Evolutionary conservation across 2,113 vertebrate species (phyloP), one percentile per base, ranked within the genome.

Genomic region (Nycticorax nycticorax): DNA sequence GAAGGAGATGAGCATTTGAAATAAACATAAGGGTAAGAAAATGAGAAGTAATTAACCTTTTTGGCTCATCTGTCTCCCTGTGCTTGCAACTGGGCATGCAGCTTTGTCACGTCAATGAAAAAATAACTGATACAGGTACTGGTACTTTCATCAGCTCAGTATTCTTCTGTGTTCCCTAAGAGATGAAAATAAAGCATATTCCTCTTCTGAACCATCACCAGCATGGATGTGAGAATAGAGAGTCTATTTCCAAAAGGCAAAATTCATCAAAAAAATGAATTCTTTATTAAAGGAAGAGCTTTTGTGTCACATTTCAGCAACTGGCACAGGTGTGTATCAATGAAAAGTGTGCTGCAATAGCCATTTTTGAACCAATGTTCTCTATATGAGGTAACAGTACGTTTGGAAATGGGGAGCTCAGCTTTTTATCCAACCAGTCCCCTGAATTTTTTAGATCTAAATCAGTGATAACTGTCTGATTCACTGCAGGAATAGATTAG

Each of bases 1-100:
- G 52, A 79, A 94, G 85, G 82, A 87, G 57, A 94, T 68, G 52
- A 97, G 63, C 84, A 96, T 91, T 92, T 94, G 76, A 95, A 97
- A 97, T 80, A 97, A 97, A 96, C 80, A 89, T 90, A 92, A 92
- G 68, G 47, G 28, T 94, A 95, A 95, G 69, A 95, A 97, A 97
- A 97, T 83, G 88, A 87, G 84, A 97, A 95, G 48, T 87, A 96
- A 96, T 97, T 95, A 97, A 97, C 96, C 83, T 97, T 94, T 93
- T 64, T 76, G 88, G 88, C 85, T 97, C 14, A 5, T 87, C 76
- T 95, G 85, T 84, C 93, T 92, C 84, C 43, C 66, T 50, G 9
- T 48, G 57, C 80, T 81, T 91, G 60, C 50, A 93, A 72, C 69
- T 37, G n/a, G 41, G 52, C 82, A 62, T 3, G 20, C 39, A 89